Percentiles rank a stretch among this genome's conserved stretches.
Evolutionary conservation across 2,797 vertebrate genomes (phyloP).

Genomic region (Potorous gilbertii): DNA sequence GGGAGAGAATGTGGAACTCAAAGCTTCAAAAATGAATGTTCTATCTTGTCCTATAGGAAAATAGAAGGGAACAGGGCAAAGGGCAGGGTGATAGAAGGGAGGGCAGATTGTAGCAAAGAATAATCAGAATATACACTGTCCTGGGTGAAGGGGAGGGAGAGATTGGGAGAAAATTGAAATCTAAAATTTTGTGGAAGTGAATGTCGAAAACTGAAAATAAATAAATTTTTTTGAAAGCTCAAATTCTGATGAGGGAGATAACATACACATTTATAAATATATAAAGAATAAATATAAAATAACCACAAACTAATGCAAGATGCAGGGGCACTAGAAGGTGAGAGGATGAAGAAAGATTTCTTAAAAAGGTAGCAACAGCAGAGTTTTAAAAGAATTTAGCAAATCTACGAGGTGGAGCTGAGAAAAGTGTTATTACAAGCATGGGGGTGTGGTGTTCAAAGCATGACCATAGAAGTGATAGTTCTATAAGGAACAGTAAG

Average conservation of each 20-base stretch:
- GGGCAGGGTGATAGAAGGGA: too few species aligned
- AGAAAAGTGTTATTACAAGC: not conserved
- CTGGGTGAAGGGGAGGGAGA: too few species aligned
- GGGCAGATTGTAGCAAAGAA: too few species aligned
- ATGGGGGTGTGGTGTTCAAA: not conserved
- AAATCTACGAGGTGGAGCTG: not conserved
- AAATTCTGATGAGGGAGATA: not conserved
- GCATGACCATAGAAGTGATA: not conserved
- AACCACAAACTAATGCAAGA: too few species aligned
- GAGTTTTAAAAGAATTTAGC: not conserved
- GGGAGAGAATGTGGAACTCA: too few species aligned
- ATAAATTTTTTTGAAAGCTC: not conserved
- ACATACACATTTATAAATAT: not conserved
- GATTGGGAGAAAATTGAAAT: too few species aligned
- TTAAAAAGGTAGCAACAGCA: not conserved
- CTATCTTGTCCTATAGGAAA: too few species aligned
- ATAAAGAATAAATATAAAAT: not conserved
- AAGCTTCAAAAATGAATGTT: too few species aligned
- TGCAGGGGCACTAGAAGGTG: not conserved
- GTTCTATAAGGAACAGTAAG: not conserved
- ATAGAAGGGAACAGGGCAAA: too few species aligned
- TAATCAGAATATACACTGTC: too few species aligned
- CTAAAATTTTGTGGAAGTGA: too few species aligned
- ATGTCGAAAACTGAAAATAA: too few species aligned
- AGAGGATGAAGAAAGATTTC: not conserved